Evolutionary conservation across 2,888 invertebrate species (phyloP).

Genomic region (Drosophila subsilvestris): DNA sequence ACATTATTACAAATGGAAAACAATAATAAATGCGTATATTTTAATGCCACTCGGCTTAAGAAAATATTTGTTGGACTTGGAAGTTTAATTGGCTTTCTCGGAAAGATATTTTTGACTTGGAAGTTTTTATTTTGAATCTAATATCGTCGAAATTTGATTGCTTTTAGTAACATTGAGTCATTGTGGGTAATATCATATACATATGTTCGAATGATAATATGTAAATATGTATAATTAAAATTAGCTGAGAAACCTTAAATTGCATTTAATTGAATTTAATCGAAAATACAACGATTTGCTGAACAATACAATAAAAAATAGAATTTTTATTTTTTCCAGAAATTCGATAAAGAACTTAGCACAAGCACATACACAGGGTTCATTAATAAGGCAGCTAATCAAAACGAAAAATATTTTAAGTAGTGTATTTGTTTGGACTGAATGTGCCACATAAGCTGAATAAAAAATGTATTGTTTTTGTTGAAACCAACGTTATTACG

Average conservation of each 20-base stretch:
- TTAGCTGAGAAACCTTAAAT: neutral
- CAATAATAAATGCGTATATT: conserved; percentile 26
- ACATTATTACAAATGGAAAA: conserved; percentile 44
- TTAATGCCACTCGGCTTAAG: conserved; percentile 31
- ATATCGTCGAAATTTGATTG: neutral
- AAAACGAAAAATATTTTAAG: neutral
- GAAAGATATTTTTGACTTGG: neutral
- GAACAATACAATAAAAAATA: too few relatives aligned
- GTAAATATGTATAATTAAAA: neutral
- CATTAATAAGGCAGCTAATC: neutral
- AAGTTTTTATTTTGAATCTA: neutral
- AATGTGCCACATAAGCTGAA: neutral
- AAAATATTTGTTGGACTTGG: conserved; percentile 12
- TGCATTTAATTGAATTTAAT: neutral
- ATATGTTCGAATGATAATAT: too few relatives aligned
- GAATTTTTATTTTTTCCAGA: neutral
- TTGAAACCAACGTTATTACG: neutral
- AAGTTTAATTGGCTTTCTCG: neutral
- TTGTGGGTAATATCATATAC: neutral
- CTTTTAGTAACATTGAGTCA: neutral
- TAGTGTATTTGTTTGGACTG: neutral
- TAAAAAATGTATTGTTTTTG: neutral
- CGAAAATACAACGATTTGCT: neutral
- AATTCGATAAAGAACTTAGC: neutral
- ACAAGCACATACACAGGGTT: too few relatives aligned